These are phyloP conservation scores for Pteromalus puparum DNA, from an alignment of 1,140 invertebrate species.

Conservation along the genomic window DNA sequence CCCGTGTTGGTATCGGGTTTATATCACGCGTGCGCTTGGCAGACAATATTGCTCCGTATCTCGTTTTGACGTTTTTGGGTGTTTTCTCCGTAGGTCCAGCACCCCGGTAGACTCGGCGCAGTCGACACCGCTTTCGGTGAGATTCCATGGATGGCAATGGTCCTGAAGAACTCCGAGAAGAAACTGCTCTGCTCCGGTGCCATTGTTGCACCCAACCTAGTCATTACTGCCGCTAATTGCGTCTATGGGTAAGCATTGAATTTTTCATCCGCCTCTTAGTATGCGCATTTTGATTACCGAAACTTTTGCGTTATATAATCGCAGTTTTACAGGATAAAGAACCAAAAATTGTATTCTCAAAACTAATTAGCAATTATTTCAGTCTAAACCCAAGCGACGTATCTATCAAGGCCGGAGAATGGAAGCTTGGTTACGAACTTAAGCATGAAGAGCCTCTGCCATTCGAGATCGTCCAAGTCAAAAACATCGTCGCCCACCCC, in stretches of 20 bases:
- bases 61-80: conserved; percentile 6
- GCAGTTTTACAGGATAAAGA: too few species aligned
- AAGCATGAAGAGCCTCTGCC: conserved; percentile 83
- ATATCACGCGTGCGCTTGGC: too few species aligned
- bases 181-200: conserved; percentile 86
- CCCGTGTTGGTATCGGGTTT: too few species aligned
- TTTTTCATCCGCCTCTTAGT: background rate
- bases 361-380: background rate
- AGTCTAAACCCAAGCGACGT: conserved; percentile 81
- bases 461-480: conserved; percentile 84
- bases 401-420: conserved; percentile 88
- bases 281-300: too few species aligned
- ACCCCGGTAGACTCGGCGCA: conserved; percentile 69
- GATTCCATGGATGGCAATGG: conserved; percentile 90
- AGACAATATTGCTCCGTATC: background rate
- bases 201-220: conserved; percentile 82
- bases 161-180: conserved; percentile 79
- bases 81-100: conserved; percentile 60
- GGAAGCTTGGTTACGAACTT: conserved; percentile 84
- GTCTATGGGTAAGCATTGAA: conserved; percentile 83
- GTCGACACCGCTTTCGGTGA: conserved; percentile 84
- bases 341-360: background rate
- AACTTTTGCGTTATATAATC: too few species aligned
- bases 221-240: conserved; percentile 87
- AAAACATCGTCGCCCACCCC: conserved; percentile 83